Base-by-base conservation (phyloP, 2,797 vertebrate genomes). In the Ciconia nigra region DNA sequence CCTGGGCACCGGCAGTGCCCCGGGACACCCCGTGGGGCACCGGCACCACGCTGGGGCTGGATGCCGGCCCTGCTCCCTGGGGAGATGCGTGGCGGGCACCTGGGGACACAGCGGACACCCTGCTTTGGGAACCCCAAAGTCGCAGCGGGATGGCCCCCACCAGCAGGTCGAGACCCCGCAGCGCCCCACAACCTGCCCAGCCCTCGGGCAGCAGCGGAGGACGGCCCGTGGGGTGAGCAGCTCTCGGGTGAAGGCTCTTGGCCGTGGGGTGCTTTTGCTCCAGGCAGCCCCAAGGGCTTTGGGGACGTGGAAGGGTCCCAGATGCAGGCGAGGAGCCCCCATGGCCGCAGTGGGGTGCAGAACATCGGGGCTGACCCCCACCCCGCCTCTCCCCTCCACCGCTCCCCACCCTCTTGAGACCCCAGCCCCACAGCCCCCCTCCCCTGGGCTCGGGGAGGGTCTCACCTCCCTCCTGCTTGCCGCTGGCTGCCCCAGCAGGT, bases 81-180 rank as follows among this genome's bases (percentile, higher is more conserved):
- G 51, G 17, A 33, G 18, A 11, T 11, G 22, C 8, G 9, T 41
- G 42, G 24, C 21, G 33, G 37, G 29, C 13, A 33, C 2, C 7
- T 21, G 29, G 59, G 63, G 13, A 19, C 9, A 8, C 25, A 7
- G 20, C 3, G 37, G 24, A 0, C 31, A 28, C 26, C 10, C 13
- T 1, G 1, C n/a, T 72, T 33, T 44, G 55, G n/a, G 25, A 20
- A 2, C 10, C 29, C 57, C 11, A 1, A 4, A 19, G 37, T 22
- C 12, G 11, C 44, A 65, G 13, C 2, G 3, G 29, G 33, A 15
- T 13, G 31, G 41, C 29, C n/a, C 39, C 28, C 28, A 41, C 5
- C 52, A 35, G 49, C 54, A 65, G 46, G 5, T 24, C 17, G 13
- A 3, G 11, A 5, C 10, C 28, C 19, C 15, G 2, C 4, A 4